A percentile compares a stretch with the other conserved stretches of the same genome.
These are phyloP conservation scores for Hanleya hanleyi DNA, from an alignment of 2,888 invertebrate genomes.

Conservation along the genomic window DNA sequence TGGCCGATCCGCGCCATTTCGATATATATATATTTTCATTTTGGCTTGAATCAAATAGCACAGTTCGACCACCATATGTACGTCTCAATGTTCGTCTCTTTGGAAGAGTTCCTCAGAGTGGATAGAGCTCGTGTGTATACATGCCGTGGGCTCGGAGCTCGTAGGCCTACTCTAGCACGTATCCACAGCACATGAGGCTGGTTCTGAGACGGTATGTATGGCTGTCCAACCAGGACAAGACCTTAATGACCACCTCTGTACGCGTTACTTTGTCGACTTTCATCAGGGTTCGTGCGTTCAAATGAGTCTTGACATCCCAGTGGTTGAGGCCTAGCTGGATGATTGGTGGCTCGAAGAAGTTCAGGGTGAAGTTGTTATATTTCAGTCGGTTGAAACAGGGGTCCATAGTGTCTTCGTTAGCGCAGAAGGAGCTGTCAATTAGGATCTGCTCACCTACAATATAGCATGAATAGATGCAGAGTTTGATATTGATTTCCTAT, in stretches of 20 bases:
- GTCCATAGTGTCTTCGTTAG: background rate
- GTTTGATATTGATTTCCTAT: too few relatives aligned
- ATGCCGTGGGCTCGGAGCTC: too few relatives aligned
- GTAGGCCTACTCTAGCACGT: too few relatives aligned
- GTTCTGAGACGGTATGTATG: background rate
- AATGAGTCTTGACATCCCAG: background rate
- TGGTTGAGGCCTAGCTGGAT: background rate
- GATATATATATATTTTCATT: too few relatives aligned
- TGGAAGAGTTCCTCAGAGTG: too few relatives aligned
- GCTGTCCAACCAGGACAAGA: background rate
- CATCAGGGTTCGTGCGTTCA: background rate
- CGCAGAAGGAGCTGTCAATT: background rate
- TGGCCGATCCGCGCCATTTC: too few relatives aligned
- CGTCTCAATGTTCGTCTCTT: too few relatives aligned
- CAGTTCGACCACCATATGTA: too few relatives aligned
- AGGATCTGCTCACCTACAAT: background rate
- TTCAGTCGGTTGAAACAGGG: background rate
- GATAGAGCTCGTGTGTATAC: too few relatives aligned
- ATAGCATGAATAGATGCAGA: too few relatives aligned
- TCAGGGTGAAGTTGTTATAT: slow-evolving; percentile 1
- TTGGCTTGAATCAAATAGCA: too few relatives aligned
- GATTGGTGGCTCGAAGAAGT: background rate
- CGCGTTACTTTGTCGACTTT: background rate
- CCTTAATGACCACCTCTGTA: background rate
- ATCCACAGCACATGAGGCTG: background rate